phyloP scores from a whole-genome alignment of 2,797 vertebrate genomes.

The Spinibarbus caldwelli region DNA sequence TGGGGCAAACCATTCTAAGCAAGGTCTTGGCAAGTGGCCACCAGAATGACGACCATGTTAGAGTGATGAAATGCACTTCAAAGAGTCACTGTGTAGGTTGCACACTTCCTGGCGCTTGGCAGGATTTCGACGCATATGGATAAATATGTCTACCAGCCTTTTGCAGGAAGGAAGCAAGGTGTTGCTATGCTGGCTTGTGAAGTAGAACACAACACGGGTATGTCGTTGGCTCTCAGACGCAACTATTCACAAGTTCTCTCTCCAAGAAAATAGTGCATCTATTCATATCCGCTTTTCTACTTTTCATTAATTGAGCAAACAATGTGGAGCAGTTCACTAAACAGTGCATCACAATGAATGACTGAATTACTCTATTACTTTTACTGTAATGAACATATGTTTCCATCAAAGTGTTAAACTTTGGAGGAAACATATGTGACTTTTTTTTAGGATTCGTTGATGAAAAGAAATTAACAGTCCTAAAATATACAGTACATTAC shows the following conservation, averaged over 20 bases:
- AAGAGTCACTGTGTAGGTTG: constrained; percentile 69
- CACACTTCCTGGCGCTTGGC: constrained; percentile 76
- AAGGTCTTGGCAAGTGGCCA: constrained; percentile 78
- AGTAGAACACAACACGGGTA: background rate
- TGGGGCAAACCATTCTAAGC: constrained; percentile 77
- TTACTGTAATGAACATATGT: background rate
- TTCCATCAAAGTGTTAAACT: no score
- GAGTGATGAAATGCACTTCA: constrained; percentile 71
- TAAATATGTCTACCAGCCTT: constrained; percentile 36
- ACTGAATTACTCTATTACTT: background rate
- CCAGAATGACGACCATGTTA: constrained; percentile 76
- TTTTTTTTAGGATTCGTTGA: background rate
- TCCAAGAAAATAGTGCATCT: constrained; percentile 19
- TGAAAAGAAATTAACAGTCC: background rate
- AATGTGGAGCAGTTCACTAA: background rate
- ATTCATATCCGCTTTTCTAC: background rate
- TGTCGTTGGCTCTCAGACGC: background rate
- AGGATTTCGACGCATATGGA: constrained; percentile 67
- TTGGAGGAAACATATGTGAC: background rate
- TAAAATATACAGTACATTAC: background rate
- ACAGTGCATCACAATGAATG: constrained; percentile 1
- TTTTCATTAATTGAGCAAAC: background rate
- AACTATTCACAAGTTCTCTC: constrained; percentile 20
- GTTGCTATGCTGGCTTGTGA: background rate
- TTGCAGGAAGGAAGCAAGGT: constrained; percentile 28